phyloP scores from a whole-genome alignment of 2,888 invertebrate genomes.

The Alentia gelatinosa region DNA sequence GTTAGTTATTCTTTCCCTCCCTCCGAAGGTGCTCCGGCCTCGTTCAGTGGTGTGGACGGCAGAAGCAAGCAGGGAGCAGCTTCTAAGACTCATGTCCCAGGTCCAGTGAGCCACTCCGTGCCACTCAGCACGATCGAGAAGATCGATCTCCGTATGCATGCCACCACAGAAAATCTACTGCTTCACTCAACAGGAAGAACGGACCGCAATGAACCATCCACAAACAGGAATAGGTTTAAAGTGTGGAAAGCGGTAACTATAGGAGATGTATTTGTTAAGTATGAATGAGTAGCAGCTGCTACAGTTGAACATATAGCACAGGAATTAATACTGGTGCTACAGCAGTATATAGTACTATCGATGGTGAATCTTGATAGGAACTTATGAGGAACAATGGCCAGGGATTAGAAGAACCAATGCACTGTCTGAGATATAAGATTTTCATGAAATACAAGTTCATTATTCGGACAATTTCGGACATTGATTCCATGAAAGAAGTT shows the following conservation, averaged over 20 bases:
- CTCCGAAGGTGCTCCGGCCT: too few relatives aligned
- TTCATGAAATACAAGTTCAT: background rate
- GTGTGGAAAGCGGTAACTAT: background rate
- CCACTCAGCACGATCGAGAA: background rate
- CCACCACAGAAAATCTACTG: background rate
- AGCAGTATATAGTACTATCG: too few relatives aligned
- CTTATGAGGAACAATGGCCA: too few relatives aligned
- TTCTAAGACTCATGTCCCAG: background rate
- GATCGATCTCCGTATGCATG: background rate
- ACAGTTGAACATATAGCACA: background rate
- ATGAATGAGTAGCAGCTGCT: background rate
- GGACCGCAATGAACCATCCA: background rate
- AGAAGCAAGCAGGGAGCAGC: too few relatives aligned
- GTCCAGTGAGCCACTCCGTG: background rate
- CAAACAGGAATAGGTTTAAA: background rate
- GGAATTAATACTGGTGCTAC: background rate
- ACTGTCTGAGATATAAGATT: background rate
- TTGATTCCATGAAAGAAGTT: background rate
- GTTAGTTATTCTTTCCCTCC: too few relatives aligned
- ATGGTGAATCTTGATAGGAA: too few relatives aligned
- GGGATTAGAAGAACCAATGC: too few relatives aligned
- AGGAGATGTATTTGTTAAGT: background rate
- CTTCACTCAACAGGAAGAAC: too few relatives aligned
- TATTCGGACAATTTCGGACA: background rate
- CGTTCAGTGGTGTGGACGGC: background rate